These are phyloP conservation scores for Gnathonemus longibarbis DNA, from an alignment of 2,113 vertebrate species.

Conservation along the genomic window DNA sequence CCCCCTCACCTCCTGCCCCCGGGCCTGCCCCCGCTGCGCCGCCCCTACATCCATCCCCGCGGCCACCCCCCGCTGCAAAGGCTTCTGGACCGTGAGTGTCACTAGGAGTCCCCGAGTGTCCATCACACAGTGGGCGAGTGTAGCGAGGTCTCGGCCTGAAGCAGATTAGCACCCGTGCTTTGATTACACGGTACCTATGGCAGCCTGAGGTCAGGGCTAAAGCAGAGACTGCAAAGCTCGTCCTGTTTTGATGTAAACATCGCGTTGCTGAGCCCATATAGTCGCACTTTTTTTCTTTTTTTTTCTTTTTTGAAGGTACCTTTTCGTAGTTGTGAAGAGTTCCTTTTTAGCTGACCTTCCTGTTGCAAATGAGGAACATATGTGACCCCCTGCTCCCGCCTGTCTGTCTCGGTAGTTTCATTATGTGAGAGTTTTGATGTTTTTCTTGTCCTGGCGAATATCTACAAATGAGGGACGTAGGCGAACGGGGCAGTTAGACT, in stretches of 20 bases:
- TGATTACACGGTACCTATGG: conserved; percentile 32
- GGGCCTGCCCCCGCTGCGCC: conserved; percentile 29
- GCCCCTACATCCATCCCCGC: conserved; percentile 25
- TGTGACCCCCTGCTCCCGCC: not conserved
- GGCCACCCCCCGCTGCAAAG: conserved; percentile 40
- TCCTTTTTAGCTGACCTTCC: not conserved
- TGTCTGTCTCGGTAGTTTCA: not conserved
- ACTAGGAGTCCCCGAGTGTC: not conserved
- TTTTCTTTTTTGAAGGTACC: not conserved
- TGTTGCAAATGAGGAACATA: not conserved
- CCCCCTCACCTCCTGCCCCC: conserved; percentile 28
- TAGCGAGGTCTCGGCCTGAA: not conserved
- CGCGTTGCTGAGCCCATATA: conserved; percentile 10
- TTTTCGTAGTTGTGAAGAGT: conserved; percentile 1
- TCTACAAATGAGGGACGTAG: not conserved
- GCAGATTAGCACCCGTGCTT: not conserved
- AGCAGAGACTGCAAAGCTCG: conserved; percentile 7
- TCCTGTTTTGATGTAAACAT: conserved; percentile 40
- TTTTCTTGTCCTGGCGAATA: not conserved
- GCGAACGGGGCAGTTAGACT: not conserved
- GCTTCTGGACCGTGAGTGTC: conserved; percentile 50
- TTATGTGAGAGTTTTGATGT: not conserved
- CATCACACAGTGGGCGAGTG: conserved; percentile 8
- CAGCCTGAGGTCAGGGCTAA: not conserved
- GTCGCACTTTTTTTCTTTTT: not conserved